phyloP scores from a whole-genome alignment of 2,797 vertebrate species.

The Leptatherina wallacei region DNA sequence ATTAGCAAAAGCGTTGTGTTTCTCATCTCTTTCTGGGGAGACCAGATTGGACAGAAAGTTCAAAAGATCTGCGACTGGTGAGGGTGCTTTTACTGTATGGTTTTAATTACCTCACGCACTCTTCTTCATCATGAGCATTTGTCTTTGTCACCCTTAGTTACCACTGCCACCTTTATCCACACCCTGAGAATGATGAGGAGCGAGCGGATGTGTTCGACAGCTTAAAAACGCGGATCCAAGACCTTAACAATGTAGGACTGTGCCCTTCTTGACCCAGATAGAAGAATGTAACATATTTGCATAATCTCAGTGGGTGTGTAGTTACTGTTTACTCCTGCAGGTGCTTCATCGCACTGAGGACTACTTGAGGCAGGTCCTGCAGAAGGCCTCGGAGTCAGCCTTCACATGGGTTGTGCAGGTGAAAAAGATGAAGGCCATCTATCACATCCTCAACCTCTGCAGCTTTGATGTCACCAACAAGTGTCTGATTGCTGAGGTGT shows the following conservation, averaged over 20 bases:
- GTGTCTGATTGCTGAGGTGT: conserved; percentile 97
- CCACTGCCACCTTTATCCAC: conserved; percentile 96
- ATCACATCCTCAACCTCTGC: conserved; percentile 96
- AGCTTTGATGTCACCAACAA: conserved; percentile 98
- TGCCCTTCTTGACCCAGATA: conserved; percentile 71
- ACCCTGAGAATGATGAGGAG: conserved; percentile 90
- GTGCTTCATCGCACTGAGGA: conserved; percentile 96
- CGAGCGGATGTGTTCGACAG: conserved; percentile 90
- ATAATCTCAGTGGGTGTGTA: neutral
- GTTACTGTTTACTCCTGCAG: conserved; percentile 69
- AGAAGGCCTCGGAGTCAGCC: conserved; percentile 91
- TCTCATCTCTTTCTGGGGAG: conserved; percentile 97
- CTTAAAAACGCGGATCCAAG: conserved; percentile 91
- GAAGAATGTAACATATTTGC: neutral
- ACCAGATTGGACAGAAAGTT: conserved; percentile 98
- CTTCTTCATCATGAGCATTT: neutral
- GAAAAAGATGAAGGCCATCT: conserved; percentile 98
- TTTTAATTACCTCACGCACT: neutral
- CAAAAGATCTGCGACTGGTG: conserved; percentile 99
- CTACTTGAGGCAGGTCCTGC: conserved; percentile 93
- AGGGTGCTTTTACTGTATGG: conserved; percentile 45
- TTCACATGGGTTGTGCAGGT: conserved; percentile 92
- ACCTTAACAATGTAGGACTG: conserved; percentile 89
- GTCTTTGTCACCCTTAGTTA: conserved; percentile 81
- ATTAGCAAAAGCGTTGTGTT: conserved; percentile 92